phyloP scores from a whole-genome alignment of 2,797 vertebrate genomes.

The Hyperoplus lanceolatus region DNA sequence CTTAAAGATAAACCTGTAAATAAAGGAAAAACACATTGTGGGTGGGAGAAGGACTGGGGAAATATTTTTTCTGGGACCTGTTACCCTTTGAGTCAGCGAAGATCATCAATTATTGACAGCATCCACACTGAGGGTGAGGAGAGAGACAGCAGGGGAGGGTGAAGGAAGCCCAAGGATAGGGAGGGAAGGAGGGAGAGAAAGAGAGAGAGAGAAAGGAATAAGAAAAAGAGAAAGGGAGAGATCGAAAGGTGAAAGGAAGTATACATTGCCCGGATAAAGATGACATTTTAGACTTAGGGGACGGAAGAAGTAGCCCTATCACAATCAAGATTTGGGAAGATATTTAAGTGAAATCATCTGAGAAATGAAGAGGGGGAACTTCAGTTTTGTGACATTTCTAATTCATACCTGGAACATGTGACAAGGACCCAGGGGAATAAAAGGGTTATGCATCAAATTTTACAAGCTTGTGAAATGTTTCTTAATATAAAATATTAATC shows the following conservation, averaged over 20 bases:
- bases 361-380: not conserved
- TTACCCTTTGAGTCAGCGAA: constrained; percentile 89
- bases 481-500: not conserved
- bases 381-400: not conserved
- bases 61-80: constrained; percentile 80
- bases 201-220: constrained; percentile 12
- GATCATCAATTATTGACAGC: constrained; percentile 89
- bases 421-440: too few species aligned
- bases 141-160: constrained; percentile 80
- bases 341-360: not conserved
- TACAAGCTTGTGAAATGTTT: not conserved
- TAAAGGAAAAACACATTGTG: constrained; percentile 59
- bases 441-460: not conserved
- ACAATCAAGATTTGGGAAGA: not conserved
- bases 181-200: constrained; percentile 15
- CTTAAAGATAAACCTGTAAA: constrained; percentile 64
- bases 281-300: not conserved
- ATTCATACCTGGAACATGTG: too few species aligned
- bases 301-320: not conserved
- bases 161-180: constrained; percentile 53
- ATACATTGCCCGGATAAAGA: not conserved
- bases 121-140: constrained; percentile 83
- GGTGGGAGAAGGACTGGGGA: constrained; percentile 43
- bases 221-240: constrained; percentile 2
- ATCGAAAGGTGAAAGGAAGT: not conserved